These are phyloP conservation scores for Chloropsis hardwickii DNA, from an alignment of 2,113 vertebrate genomes.

Conservation along the genomic window DNA sequence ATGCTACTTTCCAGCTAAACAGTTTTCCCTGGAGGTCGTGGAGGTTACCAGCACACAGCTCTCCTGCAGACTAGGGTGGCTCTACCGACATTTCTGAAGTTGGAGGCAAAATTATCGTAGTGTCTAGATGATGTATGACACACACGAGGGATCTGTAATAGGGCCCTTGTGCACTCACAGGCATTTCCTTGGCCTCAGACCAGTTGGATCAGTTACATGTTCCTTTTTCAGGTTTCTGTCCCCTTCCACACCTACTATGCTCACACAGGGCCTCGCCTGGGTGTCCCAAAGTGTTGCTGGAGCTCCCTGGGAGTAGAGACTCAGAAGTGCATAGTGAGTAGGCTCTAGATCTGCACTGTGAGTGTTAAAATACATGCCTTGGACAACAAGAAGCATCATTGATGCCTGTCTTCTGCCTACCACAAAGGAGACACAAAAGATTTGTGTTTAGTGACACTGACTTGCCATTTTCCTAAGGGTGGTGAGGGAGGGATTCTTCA, in stretches of 20 bases:
- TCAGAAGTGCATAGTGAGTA: rapidly evolving
- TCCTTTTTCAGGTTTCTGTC: neutral
- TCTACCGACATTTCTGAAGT: neutral
- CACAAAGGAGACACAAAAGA: neutral
- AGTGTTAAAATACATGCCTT: neutral
- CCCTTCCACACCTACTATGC: neutral
- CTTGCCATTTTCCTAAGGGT: neutral
- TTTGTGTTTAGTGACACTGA: neutral
- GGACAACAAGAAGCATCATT: neutral
- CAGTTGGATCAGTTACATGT: neutral
- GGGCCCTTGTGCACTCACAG: neutral
- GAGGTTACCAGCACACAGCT: neutral
- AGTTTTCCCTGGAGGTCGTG: neutral
- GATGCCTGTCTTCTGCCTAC: neutral
- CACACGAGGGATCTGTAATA: neutral
- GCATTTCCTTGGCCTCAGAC: neutral
- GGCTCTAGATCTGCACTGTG: neutral
- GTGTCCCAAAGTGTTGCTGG: neutral
- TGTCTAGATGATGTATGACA: neutral
- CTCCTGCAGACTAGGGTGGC: neutral
- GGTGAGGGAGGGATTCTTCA: neutral
- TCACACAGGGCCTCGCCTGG: neutral
- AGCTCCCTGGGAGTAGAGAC: neutral
- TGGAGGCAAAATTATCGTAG: neutral
- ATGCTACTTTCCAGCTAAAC: neutral